phyloP scores from a whole-genome alignment of 2,113 vertebrate genomes.

The Phalacrocorax pelagicus region DNA sequence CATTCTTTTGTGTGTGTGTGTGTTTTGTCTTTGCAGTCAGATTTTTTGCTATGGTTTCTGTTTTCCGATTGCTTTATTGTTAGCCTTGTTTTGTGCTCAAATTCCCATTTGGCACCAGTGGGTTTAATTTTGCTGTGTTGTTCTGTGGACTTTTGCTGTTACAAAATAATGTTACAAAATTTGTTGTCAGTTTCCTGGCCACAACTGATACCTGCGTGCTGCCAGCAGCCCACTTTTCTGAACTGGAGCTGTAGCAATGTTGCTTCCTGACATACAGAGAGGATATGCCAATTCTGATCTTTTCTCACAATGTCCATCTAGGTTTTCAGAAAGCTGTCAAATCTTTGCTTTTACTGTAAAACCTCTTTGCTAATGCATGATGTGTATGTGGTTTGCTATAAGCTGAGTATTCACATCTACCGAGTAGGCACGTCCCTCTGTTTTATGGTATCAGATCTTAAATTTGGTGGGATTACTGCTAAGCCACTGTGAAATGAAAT shows the following conservation, averaged over 20 bases:
- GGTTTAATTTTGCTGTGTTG: neutral
- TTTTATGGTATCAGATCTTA: neutral
- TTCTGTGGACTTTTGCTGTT: neutral
- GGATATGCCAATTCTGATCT: neutral
- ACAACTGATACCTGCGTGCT: neutral
- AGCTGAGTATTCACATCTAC: neutral
- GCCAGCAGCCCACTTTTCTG: neutral
- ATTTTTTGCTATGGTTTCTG: neutral
- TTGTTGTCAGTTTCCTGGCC: neutral
- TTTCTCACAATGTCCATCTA: neutral
- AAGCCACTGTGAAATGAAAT: neutral
- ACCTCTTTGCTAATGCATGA: neutral
- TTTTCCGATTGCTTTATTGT: neutral
- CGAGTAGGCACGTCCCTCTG: neutral
- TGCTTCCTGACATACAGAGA: neutral
- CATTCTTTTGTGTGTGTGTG: accelerated
- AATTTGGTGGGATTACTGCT: neutral
- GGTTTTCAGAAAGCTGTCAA: neutral
- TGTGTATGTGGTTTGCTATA: neutral
- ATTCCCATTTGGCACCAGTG: neutral
- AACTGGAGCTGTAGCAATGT: neutral
- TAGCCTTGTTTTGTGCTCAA: neutral
- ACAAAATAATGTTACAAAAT: conserved; percentile 29
- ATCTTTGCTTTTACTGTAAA: neutral
- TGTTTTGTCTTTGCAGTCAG: neutral